Conservation (phyloP, 2,797 vertebrate genomes). For the Onychomys torridus region DNA sequence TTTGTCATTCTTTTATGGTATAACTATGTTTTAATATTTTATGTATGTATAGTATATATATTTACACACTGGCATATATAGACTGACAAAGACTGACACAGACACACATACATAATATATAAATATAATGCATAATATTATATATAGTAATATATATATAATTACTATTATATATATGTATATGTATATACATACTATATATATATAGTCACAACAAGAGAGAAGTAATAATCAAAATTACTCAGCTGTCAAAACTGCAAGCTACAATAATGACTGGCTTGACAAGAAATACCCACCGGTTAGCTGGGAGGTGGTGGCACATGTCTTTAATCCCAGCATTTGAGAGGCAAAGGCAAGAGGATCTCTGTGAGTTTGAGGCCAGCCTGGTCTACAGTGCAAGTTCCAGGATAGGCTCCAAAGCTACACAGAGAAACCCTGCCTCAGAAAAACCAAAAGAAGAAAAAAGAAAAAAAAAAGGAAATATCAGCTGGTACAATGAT, state of each 20-base stretch:
- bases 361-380: too few species aligned
- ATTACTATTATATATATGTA: too few species aligned
- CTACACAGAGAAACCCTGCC: too few species aligned
- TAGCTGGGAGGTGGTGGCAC: too few species aligned
- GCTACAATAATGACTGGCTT: not conserved
- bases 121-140: not conserved
- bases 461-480: too few species aligned
- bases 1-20: not conserved
- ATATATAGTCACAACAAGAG: not conserved
- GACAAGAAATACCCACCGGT: not conserved
- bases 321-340: too few species aligned
- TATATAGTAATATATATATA: too few species aligned
- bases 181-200: not conserved
- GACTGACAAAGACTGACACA: too few species aligned
- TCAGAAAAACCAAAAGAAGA: too few species aligned
- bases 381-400: too few species aligned
- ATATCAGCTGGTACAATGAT: not conserved
- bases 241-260: not conserved
- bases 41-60: not conserved
- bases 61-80: not conserved
- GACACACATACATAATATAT: not conserved
- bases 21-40: not conserved
- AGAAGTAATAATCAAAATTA: not conserved
- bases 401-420: too few species aligned
- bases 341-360: too few species aligned